Conservation (phyloP, 1,140 invertebrate species). For the Cotesia chilonis region DNA sequence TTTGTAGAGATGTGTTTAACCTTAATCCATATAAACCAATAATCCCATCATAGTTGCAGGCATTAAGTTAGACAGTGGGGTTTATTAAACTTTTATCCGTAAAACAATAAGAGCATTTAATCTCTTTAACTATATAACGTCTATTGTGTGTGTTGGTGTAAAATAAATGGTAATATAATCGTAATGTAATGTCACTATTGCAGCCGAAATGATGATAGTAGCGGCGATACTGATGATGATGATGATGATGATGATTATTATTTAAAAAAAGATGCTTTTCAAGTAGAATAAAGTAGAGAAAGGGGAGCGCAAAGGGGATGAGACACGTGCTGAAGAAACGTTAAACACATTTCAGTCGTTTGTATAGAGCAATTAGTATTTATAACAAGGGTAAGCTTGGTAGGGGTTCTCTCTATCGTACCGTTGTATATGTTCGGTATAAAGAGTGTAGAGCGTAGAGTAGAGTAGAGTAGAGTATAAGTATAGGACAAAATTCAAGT, state of each 20-base stretch:
- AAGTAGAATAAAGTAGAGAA: not conserved
- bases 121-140: not conserved
- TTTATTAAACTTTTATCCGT: conserved; percentile 13
- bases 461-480: conserved; percentile 24
- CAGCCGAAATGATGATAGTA: too few relatives aligned
- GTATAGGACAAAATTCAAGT: conserved; percentile 25
- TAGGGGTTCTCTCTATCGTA: conserved; percentile 29
- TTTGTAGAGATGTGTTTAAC: conserved; percentile 18
- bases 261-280: not conserved
- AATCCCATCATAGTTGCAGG: not conserved
- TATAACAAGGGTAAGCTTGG: conserved; percentile 52
- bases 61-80: not conserved
- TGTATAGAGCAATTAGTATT: conserved; percentile 60
- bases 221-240: too few relatives aligned
- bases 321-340: conserved; percentile 50
- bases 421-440: too few relatives aligned
- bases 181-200: not conserved
- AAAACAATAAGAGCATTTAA: conserved; percentile 18
- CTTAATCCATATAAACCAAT: conserved; percentile 21
- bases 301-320: conserved; percentile 22
- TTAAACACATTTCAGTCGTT: conserved; percentile 55
- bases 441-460: conserved; percentile 14
- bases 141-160: conserved; percentile 26
- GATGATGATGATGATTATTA: too few relatives aligned
- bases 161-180: conserved; percentile 17